Conservation (phyloP, 2,888 invertebrate species). For the Eupeodes luniger region DNA sequence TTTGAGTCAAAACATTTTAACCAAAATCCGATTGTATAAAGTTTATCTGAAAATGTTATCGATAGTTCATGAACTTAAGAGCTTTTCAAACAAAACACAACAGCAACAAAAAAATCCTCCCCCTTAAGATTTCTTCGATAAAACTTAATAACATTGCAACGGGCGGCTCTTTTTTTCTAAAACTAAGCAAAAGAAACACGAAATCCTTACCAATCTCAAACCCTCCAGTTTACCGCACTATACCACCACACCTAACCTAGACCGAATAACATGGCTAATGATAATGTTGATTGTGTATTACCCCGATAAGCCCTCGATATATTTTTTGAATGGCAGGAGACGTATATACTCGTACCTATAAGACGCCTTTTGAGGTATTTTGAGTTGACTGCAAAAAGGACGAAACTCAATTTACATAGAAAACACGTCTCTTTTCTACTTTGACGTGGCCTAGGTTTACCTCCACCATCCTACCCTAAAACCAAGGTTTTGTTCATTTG, state of each 20-base stretch:
- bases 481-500: slow-evolving; percentile 52
- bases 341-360: background rate
- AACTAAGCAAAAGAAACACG: slow-evolving; percentile 23
- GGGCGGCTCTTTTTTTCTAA: slow-evolving; percentile 21
- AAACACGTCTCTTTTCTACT: slow-evolving; percentile 36
- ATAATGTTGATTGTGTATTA: slow-evolving; percentile 47
- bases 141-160: slow-evolving; percentile 67
- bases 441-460: slow-evolving; percentile 23
- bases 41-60: background rate
- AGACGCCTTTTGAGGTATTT: slow-evolving; percentile 15
- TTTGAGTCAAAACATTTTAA: background rate
- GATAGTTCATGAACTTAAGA: slow-evolving; percentile 4
- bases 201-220: background rate
- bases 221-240: background rate
- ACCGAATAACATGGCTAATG: slow-evolving; percentile 27
- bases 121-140: slow-evolving; percentile 43
- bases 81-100: no score
- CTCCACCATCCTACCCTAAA: background rate
- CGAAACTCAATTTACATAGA: slow-evolving; percentile 58
- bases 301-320: slow-evolving; percentile 40
- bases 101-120: background rate
- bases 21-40: background rate
- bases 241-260: background rate
- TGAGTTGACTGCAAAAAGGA: slow-evolving; percentile 43
- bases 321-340: slow-evolving; percentile 10